phyloP scores from a whole-genome alignment of 2,888 invertebrate species.

The Linnaemya vulpina region DNA sequence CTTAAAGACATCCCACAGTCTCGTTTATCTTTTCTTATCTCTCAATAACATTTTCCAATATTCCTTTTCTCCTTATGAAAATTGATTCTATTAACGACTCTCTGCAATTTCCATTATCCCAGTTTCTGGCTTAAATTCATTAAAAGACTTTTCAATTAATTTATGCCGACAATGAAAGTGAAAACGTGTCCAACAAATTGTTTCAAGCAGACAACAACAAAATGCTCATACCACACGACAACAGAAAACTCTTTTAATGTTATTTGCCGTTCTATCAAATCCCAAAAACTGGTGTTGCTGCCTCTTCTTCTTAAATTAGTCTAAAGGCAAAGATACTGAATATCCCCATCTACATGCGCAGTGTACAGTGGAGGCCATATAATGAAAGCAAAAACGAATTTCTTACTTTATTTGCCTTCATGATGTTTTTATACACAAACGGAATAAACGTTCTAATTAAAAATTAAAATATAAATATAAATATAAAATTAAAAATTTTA shows the following conservation, averaged over 20 bases:
- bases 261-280: slow-evolving; percentile 5
- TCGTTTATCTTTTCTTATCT: background rate
- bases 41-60: background rate
- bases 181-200: slow-evolving; percentile 28
- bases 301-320: background rate
- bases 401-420: too few relatives aligned
- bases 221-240: background rate
- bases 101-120: background rate
- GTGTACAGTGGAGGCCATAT: background rate
- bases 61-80: background rate
- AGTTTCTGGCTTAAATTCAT: slow-evolving; percentile 36
- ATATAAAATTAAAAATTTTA: too few relatives aligned
- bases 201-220: slow-evolving; percentile 7
- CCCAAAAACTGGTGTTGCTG: background rate
- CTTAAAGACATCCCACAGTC: too few relatives aligned
- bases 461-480: too few relatives aligned
- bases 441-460: too few relatives aligned
- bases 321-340: background rate
- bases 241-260: background rate
- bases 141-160: slow-evolving; percentile 28
- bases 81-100: slow-evolving; percentile 2
- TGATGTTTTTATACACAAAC: too few relatives aligned
- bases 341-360: background rate
- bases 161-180: slow-evolving; percentile 18
- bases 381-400: background rate